Evolutionary conservation across 2,888 invertebrate species (phyloP), one percentile per base, ranked within the genome.

Genomic region (Orthonevra nobilis): DNA sequence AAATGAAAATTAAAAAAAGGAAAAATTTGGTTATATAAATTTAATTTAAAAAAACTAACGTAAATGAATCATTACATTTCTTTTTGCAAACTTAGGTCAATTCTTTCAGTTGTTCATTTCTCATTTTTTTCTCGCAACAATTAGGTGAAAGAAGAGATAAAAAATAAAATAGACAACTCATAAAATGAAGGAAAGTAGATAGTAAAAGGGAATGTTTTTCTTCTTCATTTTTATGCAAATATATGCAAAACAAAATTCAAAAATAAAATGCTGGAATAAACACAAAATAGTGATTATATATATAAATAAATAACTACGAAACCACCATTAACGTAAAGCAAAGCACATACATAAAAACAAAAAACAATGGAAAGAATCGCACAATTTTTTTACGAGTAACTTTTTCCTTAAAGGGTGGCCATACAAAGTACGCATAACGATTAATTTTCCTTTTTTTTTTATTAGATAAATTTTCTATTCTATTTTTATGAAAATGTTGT

Each of bases 381-480:
- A 77, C 77, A 77, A 77, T 64, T 77, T 77, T n/a, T n/a, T 50
- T 64, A 77, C 52, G 46, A 77, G 58, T 70, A 70, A 23, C 23
- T 46, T 42, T 63, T 52, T 58, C 46, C 48, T 56, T 52, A 64
- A 70, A 77, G 63, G 64, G 32, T 77, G 44, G 70, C 64, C 52
- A 70, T 60, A 77, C 44, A 64, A 44, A 48, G 30, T 58, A 64
- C 42, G 50, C 50, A 64, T 44, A 46, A n/a, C n/a, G n/a, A n/a
- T n/a, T 40, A 40, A 26, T 54, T 56, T 58, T 48, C 2, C 48
- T 15, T 23, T 64, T 44, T 32, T 28, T 34, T 34, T 61, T 75
- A 50, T 28, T 77, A 70, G 70, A 34, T 44, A 46, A 77, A 77
- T 70, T 34, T n/a, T n/a, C n/a, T 42, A 46, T 48, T 63, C 9